A percentile compares a stretch with the other conserved stretches of the same genome.
Conservation (phyloP, 1,140 invertebrate species). For the Brachystomella parvula region DNA sequence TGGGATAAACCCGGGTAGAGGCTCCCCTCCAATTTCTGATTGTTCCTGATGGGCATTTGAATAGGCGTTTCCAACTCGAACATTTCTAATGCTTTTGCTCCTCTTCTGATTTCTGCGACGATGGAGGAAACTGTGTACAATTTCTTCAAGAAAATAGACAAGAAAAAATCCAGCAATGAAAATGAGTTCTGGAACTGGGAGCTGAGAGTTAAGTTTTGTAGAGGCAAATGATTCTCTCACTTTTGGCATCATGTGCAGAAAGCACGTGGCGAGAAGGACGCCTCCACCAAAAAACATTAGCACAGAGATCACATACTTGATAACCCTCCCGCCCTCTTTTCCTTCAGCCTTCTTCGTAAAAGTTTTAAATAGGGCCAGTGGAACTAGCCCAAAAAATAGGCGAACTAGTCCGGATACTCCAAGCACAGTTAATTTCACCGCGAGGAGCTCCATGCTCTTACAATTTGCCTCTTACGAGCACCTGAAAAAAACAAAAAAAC, state of each 20-base stretch:
- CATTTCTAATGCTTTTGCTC: no score
- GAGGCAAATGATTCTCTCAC: constrained; percentile 41
- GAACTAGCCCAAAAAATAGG: constrained; percentile 41
- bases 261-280: constrained; percentile 51
- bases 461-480: no score
- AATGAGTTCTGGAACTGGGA: constrained; percentile 49
- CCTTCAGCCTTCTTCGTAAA: constrained; percentile 21
- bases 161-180: constrained; percentile 52
- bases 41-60: no score
- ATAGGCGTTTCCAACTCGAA: no score
- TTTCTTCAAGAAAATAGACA: constrained; percentile 51
- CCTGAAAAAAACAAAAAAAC: no score
- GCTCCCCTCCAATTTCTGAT: no score
- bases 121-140: constrained; percentile 43
- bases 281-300: constrained; percentile 51
- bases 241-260: constrained; percentile 52
- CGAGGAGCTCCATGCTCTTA: constrained; percentile 35
- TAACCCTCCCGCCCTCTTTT: constrained; percentile 21
- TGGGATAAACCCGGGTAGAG: no score
- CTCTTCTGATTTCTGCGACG: constrained; percentile 13
- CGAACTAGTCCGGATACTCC: constrained; percentile 38
- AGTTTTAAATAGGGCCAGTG: constrained; percentile 37
- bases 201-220: constrained; percentile 20
- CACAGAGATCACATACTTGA: constrained; percentile 40
- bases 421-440: constrained; percentile 37